Base-by-base conservation (phyloP, 2,888 invertebrate genomes). In the Cosmia pyralina region DNA sequence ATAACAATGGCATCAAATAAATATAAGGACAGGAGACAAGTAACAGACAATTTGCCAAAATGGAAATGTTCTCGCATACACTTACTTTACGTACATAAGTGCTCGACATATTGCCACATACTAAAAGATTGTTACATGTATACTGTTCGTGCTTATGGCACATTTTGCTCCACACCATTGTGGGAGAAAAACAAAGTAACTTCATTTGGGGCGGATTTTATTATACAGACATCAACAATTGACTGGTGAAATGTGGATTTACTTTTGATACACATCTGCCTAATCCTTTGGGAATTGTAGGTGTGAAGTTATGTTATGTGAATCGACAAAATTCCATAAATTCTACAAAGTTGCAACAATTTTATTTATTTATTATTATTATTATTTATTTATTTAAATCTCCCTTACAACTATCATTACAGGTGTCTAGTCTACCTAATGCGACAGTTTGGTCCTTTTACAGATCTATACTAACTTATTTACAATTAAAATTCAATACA, bases 1-100 rank as follows among this genome's bases (percentile, higher is more conserved):
- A 69, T 84, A 81, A 81, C 84, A 84, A 76, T 66, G 58, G 15
- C 76, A 71, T 71, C 68, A 53, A 71, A 81, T 76, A 81, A 84
- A 81, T 71, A 76, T 81, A 81, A 71, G 4, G 46, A 69, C 66
- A 67, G n/a, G 46, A 63, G 67, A 81, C 81, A 81, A 84, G 84
- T 75, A 66, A 59, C 65, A 75, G 41, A 81, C 84, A 76, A 71
- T 81, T 81, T 81, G 65, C 53, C 57, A 76, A 75, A 79, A 84
- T 81, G 65, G 58, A 76, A 84, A 81, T 81, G 50, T 69, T 57
- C 50, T 64, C 79, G 28, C 67, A 48, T 59, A 74, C 75, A 68
- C 68, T 65, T 65, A 69, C 62, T 69, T 58, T 66, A 22, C 44
- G 41, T 71, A 60, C 59, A 28, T 52, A 69, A 63, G 50, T 52